Base-by-base conservation (phyloP, 2,888 invertebrate species). In the Suillia variegata region DNA sequence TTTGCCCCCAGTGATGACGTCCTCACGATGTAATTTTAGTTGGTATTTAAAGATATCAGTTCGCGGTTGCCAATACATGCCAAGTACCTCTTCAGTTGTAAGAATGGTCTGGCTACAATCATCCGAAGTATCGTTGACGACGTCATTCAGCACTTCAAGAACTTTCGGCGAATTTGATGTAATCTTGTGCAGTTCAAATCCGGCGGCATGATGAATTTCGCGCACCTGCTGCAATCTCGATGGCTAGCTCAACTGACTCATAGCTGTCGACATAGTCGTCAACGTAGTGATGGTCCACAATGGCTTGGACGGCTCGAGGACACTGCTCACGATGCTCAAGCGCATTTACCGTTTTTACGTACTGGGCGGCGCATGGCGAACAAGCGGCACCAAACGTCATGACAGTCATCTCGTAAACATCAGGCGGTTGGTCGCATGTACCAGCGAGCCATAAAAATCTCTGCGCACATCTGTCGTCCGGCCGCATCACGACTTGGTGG, bases 341-440 rank as follows among this genome's bases (percentile, higher is more conserved):
- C 31, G 62, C 65, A 24, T 64, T 66, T 10, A n/a, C 33, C 1
- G 34, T 62, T 53, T 68, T 68, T 3, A 69, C 62, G 58, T 62
- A 66, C 38, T 68, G 65, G 2, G 68, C 69, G 13, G 49, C 54
- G 21, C 61, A 62, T 17, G 63, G 67, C 2, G 69, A 68, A 50
- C 64, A 67, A 13, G 64, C 57, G 5, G 71, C 67, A 13, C 70
- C 67, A 49, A 71, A 70, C 0, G 62, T 69, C 68, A 55, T 55
- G 10, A 55, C 55, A 2, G 6, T 12, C 55, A 55, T 55, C 31
- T 55, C 55, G 31, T 48, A 48, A 2, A 55, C 48, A 13, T 55
- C 45, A 22, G 26, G 17, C 22, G 15, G 17, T 17, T 5, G 2
- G 13, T n/a, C 42, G 10, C n/a, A 18, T 13, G 13, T n/a, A n/a